These are phyloP conservation scores for Aphodius sticticus DNA, from an alignment of 2,888 invertebrate species.

Conservation along the genomic window DNA sequence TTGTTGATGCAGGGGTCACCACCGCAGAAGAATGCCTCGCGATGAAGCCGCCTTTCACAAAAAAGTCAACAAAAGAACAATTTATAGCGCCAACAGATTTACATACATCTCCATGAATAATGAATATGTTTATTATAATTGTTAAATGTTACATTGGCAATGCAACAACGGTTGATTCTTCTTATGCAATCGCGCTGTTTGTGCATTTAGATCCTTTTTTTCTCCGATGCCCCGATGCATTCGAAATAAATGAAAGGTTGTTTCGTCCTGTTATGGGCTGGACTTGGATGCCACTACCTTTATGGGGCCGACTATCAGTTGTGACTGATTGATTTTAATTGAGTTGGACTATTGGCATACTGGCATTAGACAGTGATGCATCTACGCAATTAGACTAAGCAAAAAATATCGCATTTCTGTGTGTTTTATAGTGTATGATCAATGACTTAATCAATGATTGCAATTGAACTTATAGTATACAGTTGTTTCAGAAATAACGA, in stretches of 20 bases:
- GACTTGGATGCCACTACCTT: not conserved
- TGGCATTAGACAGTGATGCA: not conserved
- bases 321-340: not conserved
- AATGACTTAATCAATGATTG: not conserved
- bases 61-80: not conserved
- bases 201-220: not conserved
- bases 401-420: not conserved
- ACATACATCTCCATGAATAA: not conserved
- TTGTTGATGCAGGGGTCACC: not conserved
- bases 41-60: not conserved
- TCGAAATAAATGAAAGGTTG: not conserved
- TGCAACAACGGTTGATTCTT: not conserved
- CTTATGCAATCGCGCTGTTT: not conserved
- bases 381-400: not conserved
- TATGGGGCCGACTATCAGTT: not conserved
- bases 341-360: not conserved
- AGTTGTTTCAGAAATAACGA: no score
- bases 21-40: no score
- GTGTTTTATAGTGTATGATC: not conserved
- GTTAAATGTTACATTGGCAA: not conserved
- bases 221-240: not conserved
- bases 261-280: not conserved
- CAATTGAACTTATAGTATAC: not conserved
- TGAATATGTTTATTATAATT: constrained; percentile 4
- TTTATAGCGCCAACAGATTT: not conserved